A percentile compares a stretch with the other conserved stretches of the same genome.
These are phyloP conservation scores for Gambusia yucatana DNA, from an alignment of 2,797 vertebrate genomes.

Conservation along the genomic window DNA sequence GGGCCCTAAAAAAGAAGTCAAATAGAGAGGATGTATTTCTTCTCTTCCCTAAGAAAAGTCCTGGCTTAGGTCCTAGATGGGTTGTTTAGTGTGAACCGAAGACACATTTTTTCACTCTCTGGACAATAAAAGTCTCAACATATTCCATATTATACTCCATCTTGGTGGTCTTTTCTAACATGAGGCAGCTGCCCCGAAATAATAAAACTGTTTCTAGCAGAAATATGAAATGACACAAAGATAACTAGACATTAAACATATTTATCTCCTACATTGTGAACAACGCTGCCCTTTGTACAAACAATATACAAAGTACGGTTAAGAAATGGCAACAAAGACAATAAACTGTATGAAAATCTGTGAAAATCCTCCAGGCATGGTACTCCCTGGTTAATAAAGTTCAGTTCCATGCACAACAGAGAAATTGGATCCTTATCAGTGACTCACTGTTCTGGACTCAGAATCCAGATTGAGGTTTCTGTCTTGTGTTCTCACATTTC, in stretches of 20 bases:
- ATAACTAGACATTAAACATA: not conserved
- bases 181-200: not conserved
- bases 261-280: not conserved
- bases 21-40: not conserved
- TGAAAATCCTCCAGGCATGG: not conserved
- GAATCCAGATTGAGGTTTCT: not conserved
- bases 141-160: not conserved
- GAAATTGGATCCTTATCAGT: not conserved
- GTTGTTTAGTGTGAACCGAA: not conserved
- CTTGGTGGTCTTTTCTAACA: too few species aligned
- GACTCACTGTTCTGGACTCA: not conserved
- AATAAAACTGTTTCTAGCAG: not conserved
- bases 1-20: not conserved
- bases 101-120: not conserved
- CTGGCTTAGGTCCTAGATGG: not conserved
- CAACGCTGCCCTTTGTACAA: not conserved
- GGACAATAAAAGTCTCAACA: not conserved
- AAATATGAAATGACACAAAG: not conserved
- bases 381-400: not conserved
- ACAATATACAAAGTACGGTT: not conserved
- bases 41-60: not conserved
- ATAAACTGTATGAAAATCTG: not conserved
- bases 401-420: not conserved
- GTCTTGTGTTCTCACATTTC: not conserved
- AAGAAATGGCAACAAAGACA: not conserved